phyloP scores from a whole-genome alignment of 2,113 vertebrate species.

The Natator depressus region DNA sequence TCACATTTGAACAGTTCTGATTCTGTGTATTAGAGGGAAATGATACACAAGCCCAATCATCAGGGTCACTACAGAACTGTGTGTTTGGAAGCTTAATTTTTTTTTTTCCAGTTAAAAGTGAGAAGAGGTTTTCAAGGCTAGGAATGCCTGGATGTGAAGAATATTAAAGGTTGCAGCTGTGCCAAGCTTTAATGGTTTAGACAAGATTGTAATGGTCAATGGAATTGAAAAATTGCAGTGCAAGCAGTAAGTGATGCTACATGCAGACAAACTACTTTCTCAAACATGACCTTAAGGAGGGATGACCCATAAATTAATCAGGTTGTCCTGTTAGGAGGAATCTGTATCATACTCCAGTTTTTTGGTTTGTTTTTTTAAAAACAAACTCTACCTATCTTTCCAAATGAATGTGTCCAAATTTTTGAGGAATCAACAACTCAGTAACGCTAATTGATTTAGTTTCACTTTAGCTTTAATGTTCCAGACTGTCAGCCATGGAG shows the following conservation, averaged over 20 bases:
- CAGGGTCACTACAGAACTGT: background rate
- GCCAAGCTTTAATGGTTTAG: background rate
- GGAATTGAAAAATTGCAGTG: background rate
- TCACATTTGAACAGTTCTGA: background rate
- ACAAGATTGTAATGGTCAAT: background rate
- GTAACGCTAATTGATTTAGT: background rate
- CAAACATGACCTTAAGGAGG: background rate
- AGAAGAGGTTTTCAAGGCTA: background rate
- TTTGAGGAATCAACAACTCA: background rate
- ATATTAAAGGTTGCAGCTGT: background rate
- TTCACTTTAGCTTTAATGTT: background rate
- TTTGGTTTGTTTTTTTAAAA: background rate
- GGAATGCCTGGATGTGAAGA: background rate
- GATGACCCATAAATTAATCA: background rate
- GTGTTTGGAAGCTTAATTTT: background rate
- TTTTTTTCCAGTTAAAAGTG: background rate
- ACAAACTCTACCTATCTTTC: background rate
- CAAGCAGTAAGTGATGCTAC: background rate
- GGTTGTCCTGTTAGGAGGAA: background rate
- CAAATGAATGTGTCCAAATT: background rate
- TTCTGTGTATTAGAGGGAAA: background rate
- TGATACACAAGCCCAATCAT: background rate
- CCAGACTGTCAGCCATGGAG: background rate
- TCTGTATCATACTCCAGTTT: background rate
- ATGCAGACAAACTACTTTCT: background rate